Base-by-base conservation (phyloP, 1,140 invertebrate species). In the Oedothorax gibbosus region DNA sequence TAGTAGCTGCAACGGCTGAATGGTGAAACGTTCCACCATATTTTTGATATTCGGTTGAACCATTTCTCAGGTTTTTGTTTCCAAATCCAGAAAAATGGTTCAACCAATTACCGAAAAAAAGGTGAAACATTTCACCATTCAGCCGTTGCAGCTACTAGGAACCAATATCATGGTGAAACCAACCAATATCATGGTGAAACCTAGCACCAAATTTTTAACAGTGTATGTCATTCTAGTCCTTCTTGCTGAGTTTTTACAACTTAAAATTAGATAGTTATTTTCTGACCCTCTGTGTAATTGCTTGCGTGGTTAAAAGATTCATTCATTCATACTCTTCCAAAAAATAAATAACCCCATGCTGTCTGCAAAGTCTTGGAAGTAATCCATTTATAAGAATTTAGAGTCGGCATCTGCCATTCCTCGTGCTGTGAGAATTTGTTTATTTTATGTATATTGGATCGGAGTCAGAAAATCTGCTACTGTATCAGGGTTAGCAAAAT, bases 381-480 rank as follows among this genome's bases (percentile, higher is more conserved):
- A 21, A 50, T 82, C 80, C 78, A 81, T 79, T 56, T 7, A 1
- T 53, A 18, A n/a, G 49, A 21, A 12, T 49, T 21, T 56, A 60
- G 20, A 75, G 66, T 60, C 15, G 62, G 12, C n/a, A 10, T 69
- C 14, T 8, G n/a, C 35, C 51, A 53, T 10, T 35, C 11, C 15
- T 50, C 54, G 57, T 82, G 62, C 56, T 57, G 56, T 35, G 51
- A 54, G 65, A 56, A 73, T 50, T 82, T 82, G 53, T 56, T 71
- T 71, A 71, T 60, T 71, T 81, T 68, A 71, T 71, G 69, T 71
- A 54, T 68, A 65, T 79, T 79, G 50, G 35, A n/a, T 18, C 49
- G 66, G 18, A 49, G 64, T 81, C 78, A 73, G 68, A 82, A 82
- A 82, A 71, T 71, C 54, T 50, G 15, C 53, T 72, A 62, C 69